Evolutionary conservation across 1,140 invertebrate genomes (phyloP).

Genomic region (Euura lappo): DNA sequence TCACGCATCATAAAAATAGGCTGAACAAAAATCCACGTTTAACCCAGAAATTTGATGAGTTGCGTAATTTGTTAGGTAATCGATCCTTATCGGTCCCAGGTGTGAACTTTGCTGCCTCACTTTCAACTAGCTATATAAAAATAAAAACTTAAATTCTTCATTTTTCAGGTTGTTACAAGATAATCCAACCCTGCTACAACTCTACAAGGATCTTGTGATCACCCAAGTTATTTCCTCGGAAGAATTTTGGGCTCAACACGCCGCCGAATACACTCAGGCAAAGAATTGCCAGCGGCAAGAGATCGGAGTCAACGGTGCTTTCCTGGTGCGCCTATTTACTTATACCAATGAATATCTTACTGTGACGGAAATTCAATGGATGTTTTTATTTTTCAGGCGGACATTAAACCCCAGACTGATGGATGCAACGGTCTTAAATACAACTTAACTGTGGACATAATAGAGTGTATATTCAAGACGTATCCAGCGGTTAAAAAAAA

Average conservation of each 20-base stretch:
- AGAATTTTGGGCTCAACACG: constrained; percentile 95
- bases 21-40: not conserved
- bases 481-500: constrained; percentile 98
- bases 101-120: constrained; percentile 7
- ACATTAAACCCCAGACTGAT: constrained; percentile 96
- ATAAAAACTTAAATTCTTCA: not conserved
- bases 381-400: constrained; percentile 67
- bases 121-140: constrained; percentile 10
- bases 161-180: constrained; percentile 74
- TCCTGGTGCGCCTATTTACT: constrained; percentile 44
- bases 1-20: not conserved
- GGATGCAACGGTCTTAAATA: constrained; percentile 97
- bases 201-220: constrained; percentile 93
- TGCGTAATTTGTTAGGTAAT: not conserved
- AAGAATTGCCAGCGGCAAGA: constrained; percentile 77
- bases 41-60: not conserved
- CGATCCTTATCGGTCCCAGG: not conserved
- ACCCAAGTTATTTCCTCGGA: constrained; percentile 92
- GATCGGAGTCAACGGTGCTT: constrained; percentile 72
- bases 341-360: not conserved
- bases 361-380: not conserved
- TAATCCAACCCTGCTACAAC: constrained; percentile 82
- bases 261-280: constrained; percentile 76
- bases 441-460: constrained; percentile 96
- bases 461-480: constrained; percentile 98